A percentile compares a stretch with the other conserved stretches of the same genome.
Evolutionary conservation across 2,113 vertebrate species (phyloP).

Genomic region (Thomomys bottae): DNA sequence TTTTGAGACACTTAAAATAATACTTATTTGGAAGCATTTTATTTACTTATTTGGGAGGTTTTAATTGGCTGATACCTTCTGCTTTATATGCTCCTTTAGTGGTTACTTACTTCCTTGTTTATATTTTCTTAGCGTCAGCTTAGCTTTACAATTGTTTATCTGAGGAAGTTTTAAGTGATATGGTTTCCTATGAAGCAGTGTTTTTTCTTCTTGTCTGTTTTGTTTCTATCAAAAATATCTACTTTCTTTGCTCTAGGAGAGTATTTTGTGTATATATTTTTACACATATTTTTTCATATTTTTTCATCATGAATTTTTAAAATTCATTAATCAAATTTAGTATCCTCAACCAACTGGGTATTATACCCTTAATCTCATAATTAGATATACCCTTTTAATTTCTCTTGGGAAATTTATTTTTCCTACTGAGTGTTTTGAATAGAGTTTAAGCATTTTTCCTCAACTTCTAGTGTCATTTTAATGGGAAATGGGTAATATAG

Average conservation of each 20-base stretch:
- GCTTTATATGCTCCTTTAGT: neutral
- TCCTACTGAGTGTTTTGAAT: neutral
- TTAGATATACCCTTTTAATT: neutral
- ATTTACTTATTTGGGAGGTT: neutral
- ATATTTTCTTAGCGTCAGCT: neutral
- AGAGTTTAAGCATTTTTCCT: neutral
- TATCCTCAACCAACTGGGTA: neutral
- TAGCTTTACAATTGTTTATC: neutral
- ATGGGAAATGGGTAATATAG: neutral
- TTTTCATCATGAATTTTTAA: too few relatives aligned
- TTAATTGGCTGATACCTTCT: neutral
- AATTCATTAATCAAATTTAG: neutral
- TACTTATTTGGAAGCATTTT: neutral
- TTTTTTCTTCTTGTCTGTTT: neutral
- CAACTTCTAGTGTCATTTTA: neutral
- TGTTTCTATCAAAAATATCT: slow-evolving; percentile 13
- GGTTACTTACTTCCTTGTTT: neutral
- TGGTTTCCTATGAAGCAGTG: neutral
- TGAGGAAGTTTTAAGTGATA: neutral
- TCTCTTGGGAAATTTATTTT: slow-evolving; percentile 41
- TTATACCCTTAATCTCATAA: neutral
- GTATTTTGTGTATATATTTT: too few relatives aligned
- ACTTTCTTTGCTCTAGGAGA: neutral
- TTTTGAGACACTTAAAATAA: neutral
- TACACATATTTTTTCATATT: too few relatives aligned